Evolutionary conservation across 2,797 vertebrate genomes (phyloP), one percentile per base, ranked within the genome.

Genomic region (Brachyrhaphis roseni): DNA sequence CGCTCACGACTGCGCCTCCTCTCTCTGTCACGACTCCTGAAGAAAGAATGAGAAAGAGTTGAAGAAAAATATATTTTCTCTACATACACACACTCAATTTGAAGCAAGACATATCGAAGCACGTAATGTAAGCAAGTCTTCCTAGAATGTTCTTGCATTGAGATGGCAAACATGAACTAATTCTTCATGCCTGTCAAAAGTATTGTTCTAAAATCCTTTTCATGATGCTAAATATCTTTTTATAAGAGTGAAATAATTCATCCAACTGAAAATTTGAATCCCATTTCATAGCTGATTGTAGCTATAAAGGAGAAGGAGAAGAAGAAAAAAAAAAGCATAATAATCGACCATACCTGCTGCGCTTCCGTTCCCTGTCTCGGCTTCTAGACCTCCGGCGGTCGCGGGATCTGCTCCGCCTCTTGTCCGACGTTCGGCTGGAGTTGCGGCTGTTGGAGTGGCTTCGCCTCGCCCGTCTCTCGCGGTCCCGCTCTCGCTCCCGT

Each of bases 311-410:
- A 28, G 11, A 34, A 72, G 49, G 4, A 49, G 47, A 6, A 49
- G 47, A 47, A 49, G 13, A 46, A 46, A 5, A 8, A 23, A 51
- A 51, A 23, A 23, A 51, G 16, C 5, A 3, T 2, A 73, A 31
- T 51, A 51, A 26, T n/a, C 3, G 16, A n/a, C 5, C 10, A 0
- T 79, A 94, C 98, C 98, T 98, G 98, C 97, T 99, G 87, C 97
- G 96, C 89, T 97, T 97, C 86, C 97, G 96, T 23, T 96, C 96
- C 47, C 95, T 85, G n/a, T 99, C 98, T 20, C 97, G 96, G 95
- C 98, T 99, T 94, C 97, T 96, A 86, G 98, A 99, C 76, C 97
- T 94, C 90, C 97, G 97, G 86, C 98, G 97, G 79, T 99, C 98
- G 72, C 97, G 95, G 74, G 98, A 98, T 36, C 97, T 92, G 93